A percentile compares a stretch with the other conserved stretches of the same genome.
Conservation (phyloP, 2,888 invertebrate species). For the Dexiosoma caninum region DNA sequence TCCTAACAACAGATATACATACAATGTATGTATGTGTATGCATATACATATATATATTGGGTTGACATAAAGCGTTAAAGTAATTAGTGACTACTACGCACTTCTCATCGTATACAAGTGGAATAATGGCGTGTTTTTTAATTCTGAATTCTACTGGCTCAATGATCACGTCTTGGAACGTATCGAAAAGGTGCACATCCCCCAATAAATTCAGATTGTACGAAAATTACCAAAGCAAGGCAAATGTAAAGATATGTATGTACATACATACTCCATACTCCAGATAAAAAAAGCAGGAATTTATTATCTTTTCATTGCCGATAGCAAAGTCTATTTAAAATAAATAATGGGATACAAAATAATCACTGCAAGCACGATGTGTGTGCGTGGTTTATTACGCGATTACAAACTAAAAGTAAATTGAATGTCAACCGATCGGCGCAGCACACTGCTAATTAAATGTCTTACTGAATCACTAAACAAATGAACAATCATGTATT, state of each 20-base stretch:
- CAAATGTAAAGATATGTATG: not conserved
- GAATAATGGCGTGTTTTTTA: too few species aligned
- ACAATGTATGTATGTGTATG: too few species aligned
- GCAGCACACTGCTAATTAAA: not conserved
- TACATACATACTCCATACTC: not conserved
- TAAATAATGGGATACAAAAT: constrained; percentile 30
- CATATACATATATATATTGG: too few species aligned
- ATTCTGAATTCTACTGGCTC: too few species aligned
- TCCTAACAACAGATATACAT: too few species aligned
- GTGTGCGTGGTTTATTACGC: constrained; percentile 37
- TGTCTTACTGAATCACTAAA: not conserved
- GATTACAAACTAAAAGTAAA: constrained; percentile 9
- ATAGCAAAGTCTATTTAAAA: constrained; percentile 9
- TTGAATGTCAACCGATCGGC: constrained; percentile 52
- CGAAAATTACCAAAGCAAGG: too few species aligned
- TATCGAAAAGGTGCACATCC: too few species aligned
- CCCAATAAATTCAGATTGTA: too few species aligned
- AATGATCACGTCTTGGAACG: too few species aligned
- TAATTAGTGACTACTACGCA: too few species aligned
- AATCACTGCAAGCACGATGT: constrained; percentile 35
- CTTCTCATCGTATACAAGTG: too few species aligned
- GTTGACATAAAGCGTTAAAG: too few species aligned
- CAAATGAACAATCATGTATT: not conserved
- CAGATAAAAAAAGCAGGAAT: not conserved
- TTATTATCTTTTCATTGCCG: not conserved